Evolutionary conservation across 2,888 invertebrate species (phyloP), one percentile per base, ranked within the genome.

Genomic region (Anoncus sp.): DNA sequence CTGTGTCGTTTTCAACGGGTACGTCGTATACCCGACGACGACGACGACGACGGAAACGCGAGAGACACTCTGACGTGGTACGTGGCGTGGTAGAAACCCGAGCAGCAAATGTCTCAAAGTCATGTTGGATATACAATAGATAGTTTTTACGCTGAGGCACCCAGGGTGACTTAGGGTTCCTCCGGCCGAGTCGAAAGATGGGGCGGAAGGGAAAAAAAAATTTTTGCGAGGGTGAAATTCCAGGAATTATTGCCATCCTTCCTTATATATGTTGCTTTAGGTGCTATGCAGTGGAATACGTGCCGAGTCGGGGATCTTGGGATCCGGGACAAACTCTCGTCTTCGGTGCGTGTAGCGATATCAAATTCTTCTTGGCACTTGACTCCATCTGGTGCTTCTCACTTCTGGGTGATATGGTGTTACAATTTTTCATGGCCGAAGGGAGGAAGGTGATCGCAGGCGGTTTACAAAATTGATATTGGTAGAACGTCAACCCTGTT

Each of bases 321-420:
- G 12, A 31, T 55, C 40, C 59, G 35, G 65, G 18, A 59, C 31
- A 35, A 47, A 45, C 18, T 51, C 16, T 43, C 53, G 14, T 63
- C 31, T 67, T 16, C 53, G 40, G 63, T 57, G 67, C 73, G 72
- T 59, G 67, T 62, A 51, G 63, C 63, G 53, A 69, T 73, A 77
- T 77, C 57, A 67, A 73, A 77, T 77, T 73, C 67, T 57, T 75
- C 63, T 55, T 63, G 73, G 63, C 69, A 73, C 77, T 77, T 73
- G 72, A 63, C 49, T 73, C 40, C 77, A 77, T 69, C 67, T 67
- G 77, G 66, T 12, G 66, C 60, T 60, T 45, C 72, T 55, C 35
- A 38, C 49, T 49, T 53, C 47, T 38, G 47, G 60, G 38, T 66
- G 76, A 77, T 69, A 59, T 57, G 55, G 40, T 55, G 72, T 47